Evolutionary conservation across 2,888 invertebrate genomes (phyloP), one percentile per base, ranked within the genome.

Genomic region (Drosophila pseudotalamancana): DNA sequence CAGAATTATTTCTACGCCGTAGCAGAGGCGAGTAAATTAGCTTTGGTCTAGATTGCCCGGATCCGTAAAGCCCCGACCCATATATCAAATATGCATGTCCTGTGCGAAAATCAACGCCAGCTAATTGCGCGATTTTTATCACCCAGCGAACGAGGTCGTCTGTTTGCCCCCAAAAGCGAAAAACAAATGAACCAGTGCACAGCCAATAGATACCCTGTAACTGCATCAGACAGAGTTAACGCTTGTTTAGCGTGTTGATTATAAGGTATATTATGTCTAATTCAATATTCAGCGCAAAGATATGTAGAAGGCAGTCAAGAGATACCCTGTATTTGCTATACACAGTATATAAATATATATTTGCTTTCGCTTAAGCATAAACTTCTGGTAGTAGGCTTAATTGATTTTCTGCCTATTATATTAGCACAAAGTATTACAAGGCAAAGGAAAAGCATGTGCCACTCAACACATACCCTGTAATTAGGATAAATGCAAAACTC

Each of bases 51-150:
- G 43, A 43, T 71, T 83, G 25, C 55, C 49, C 23, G 29, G 42
- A 40, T 29, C 51, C 63, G 6, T 31, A 29, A 6, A 35, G 29
- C 31, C n/a, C 34, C 14, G 23, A 32, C 9, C 32, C 16, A 43
- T 51, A 53, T 49, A 76, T 65, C 21, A 71, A 60, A 76, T 71
- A 76, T 76, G 77, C 53, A 72, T 57, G 86, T 87, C 87, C 81
- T 80, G 85, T 81, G 81, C 78, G 85, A 80, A 80, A 81, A 81
- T 81, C 81, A 85, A 85, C 82, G 78, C 74, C 65, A 69, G 81
- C 81, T 87, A 81, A 81, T 81, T 81, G 77, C 78, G 66, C 71
- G 81, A 81, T 81, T 81, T 84, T 81, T 87, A 81, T 81, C 81
- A 65, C 68, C 65, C 45, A 19, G 57, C 69, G 56, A 81, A 83